Conservation (phyloP, 2,113 vertebrate species). For the Hymenochirus boettgeri region DNA sequence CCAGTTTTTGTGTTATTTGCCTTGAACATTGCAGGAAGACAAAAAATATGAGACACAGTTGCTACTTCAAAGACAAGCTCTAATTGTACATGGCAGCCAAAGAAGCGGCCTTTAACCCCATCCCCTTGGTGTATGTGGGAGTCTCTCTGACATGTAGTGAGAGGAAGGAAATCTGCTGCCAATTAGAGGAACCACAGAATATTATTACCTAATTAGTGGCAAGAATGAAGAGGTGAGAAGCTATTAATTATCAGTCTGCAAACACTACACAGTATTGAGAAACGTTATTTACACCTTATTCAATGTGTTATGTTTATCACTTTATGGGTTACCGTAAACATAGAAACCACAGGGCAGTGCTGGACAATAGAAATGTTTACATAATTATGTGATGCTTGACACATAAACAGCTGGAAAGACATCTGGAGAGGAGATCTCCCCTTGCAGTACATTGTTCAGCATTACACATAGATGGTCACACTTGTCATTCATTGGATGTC, state of each 20-base stretch:
- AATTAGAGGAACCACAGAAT: slow-evolving; percentile 67
- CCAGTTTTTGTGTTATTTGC: too few relatives aligned
- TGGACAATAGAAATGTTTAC: not conserved
- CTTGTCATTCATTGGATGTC: too few relatives aligned
- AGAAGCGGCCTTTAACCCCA: not conserved
- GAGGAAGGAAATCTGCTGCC: slow-evolving; percentile 57
- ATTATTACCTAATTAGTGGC: slow-evolving; percentile 72
- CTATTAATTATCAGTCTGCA: slow-evolving; percentile 3
- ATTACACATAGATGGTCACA: too few relatives aligned
- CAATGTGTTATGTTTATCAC: not conserved
- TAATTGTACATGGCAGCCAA: not conserved
- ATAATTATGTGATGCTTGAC: too few relatives aligned
- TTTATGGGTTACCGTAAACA: not conserved
- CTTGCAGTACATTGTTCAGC: too few relatives aligned
- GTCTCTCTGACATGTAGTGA: not conserved
- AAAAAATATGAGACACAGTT: too few relatives aligned
- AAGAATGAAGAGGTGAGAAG: slow-evolving; percentile 36
- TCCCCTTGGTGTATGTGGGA: slow-evolving; percentile 52
- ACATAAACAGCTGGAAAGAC: too few relatives aligned
- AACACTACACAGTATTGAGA: not conserved
- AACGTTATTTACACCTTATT: not conserved
- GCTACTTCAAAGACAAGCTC: not conserved
- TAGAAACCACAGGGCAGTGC: not conserved
- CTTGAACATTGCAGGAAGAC: too few relatives aligned
- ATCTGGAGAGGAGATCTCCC: too few relatives aligned